A percentile compares a stretch with the other conserved stretches of the same genome.
These are phyloP conservation scores for Dione juno DNA, from an alignment of 2,888 invertebrate genomes.

Conservation along the genomic window DNA sequence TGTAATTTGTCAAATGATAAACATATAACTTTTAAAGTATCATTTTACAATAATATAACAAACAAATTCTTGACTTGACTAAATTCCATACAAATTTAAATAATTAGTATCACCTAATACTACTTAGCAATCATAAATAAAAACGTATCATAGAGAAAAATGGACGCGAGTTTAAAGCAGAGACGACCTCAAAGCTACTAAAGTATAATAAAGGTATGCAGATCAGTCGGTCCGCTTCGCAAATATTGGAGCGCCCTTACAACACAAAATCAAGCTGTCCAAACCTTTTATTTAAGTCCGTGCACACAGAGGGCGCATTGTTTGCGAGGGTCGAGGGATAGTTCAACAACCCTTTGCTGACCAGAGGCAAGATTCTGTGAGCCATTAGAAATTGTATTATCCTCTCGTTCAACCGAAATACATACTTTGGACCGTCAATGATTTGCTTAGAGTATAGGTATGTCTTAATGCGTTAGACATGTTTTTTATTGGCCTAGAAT, in stretches of 20 bases:
- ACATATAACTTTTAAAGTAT: too few species aligned
- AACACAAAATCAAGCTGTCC: constrained; percentile 72
- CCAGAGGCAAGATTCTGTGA: constrained; percentile 65
- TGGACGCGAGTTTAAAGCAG: constrained; percentile 34
- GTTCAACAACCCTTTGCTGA: constrained; percentile 81
- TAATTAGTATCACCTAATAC: not conserved
- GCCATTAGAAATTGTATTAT: constrained; percentile 62
- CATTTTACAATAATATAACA: too few species aligned
- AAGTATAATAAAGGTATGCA: constrained; percentile 75
- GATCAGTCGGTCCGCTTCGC: constrained; percentile 67
- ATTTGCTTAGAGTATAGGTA: constrained; percentile 9
- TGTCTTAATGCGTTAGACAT: too few species aligned
- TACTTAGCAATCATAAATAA: constrained; percentile 2
- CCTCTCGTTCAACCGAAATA: constrained; percentile 54
- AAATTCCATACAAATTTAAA: not conserved
- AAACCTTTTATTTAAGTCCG: constrained; percentile 83
- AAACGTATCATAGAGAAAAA: constrained; percentile 18
- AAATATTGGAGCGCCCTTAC: constrained; percentile 80
- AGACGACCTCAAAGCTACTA: constrained; percentile 50
- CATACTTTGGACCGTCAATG: constrained; percentile 47
- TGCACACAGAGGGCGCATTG: constrained; percentile 72
- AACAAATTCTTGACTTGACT: too few species aligned
- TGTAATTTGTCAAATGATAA: too few species aligned
- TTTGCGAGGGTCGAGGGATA: constrained; percentile 69
- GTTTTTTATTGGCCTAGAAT: too few species aligned